phyloP scores from a whole-genome alignment of 2,888 invertebrate species.

The Papilio gigon region DNA sequence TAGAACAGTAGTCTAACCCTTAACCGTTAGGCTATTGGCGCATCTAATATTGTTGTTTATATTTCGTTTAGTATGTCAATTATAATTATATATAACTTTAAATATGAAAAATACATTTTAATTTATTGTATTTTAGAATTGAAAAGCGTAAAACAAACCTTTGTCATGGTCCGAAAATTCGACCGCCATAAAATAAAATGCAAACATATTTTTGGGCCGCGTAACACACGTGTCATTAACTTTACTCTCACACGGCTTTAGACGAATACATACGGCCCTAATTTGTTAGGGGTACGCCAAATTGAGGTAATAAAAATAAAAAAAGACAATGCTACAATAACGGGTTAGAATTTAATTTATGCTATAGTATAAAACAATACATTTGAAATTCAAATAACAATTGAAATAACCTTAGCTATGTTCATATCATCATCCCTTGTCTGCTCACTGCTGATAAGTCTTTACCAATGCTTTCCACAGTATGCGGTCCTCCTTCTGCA shows the following conservation, averaged over 20 bases:
- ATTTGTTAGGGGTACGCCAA: slow-evolving; percentile 11
- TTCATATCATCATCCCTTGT: no score
- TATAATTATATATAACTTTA: no score
- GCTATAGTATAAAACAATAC: slow-evolving; percentile 8
- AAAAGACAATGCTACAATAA: slow-evolving; percentile 14
- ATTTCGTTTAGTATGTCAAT: no score
- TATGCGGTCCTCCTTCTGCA: no score
- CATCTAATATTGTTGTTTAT: no score
- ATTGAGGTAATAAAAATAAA: slow-evolving; percentile 29
- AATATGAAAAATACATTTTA: neutral
- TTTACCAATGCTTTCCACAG: no score
- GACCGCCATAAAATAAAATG: slow-evolving; percentile 8
- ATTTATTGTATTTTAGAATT: neutral
- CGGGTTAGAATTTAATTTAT: slow-evolving; percentile 1
- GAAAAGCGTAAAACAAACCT: neutral
- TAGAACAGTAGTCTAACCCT: no score
- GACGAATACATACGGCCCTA: slow-evolving; percentile 15
- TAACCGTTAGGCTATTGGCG: no score
- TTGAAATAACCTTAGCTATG: neutral
- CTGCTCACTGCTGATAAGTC: no score
- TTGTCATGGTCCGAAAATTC: slow-evolving; percentile 13
- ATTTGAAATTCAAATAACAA: neutral
- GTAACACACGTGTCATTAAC: slow-evolving; percentile 54
- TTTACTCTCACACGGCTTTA: slow-evolving; percentile 40
- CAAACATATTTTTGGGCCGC: slow-evolving; percentile 29